Evolutionary conservation across 2,797 vertebrate species (phyloP).

Genomic region (Dipus sagitta): DNA sequence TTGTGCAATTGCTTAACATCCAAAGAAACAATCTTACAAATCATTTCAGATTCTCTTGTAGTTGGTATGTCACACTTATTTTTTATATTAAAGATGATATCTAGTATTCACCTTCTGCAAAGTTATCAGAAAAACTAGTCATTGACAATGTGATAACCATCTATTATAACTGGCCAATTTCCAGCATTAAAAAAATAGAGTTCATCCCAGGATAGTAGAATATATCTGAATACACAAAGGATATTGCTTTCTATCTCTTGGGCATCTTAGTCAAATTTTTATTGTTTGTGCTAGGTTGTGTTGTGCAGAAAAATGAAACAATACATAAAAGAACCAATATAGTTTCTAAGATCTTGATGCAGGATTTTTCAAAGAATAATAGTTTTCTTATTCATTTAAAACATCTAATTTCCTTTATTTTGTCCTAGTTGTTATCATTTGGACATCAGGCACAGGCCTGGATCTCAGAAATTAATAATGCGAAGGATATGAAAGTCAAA

Average conservation of each 20-base stretch:
- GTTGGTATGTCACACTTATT: slow-evolving; percentile 68
- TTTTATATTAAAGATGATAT: slow-evolving; percentile 72
- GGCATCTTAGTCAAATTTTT: slow-evolving; percentile 76
- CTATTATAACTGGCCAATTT: slow-evolving; percentile 65
- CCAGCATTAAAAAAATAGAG: slow-evolving; percentile 68
- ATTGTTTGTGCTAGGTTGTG: slow-evolving; percentile 44
- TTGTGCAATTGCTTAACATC: slow-evolving; percentile 66
- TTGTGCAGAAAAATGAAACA: slow-evolving; percentile 63
- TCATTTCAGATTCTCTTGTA: slow-evolving; percentile 63
- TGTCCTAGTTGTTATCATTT: slow-evolving; percentile 51
- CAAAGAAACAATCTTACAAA: slow-evolving; percentile 73
- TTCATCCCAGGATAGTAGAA: slow-evolving; percentile 53
- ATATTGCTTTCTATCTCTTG: slow-evolving; percentile 71
- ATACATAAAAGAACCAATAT: slow-evolving; percentile 68
- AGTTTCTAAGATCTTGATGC: slow-evolving; percentile 42
- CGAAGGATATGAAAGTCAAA: slow-evolving; percentile 67
- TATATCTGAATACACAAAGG: slow-evolving; percentile 69
- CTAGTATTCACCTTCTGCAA: slow-evolving; percentile 70
- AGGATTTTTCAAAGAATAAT: slow-evolving; percentile 67
- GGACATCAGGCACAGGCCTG: slow-evolving; percentile 27
- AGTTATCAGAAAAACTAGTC: slow-evolving; percentile 69
- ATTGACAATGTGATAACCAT: slow-evolving; percentile 66
- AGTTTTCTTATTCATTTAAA: slow-evolving; percentile 69
- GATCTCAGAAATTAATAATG: slow-evolving; percentile 58
- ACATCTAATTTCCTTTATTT: slow-evolving; percentile 63